Evolutionary conservation across 1,140 invertebrate species (phyloP), one percentile per base, ranked within the genome.

Genomic region (Zaprionus africanus): DNA sequence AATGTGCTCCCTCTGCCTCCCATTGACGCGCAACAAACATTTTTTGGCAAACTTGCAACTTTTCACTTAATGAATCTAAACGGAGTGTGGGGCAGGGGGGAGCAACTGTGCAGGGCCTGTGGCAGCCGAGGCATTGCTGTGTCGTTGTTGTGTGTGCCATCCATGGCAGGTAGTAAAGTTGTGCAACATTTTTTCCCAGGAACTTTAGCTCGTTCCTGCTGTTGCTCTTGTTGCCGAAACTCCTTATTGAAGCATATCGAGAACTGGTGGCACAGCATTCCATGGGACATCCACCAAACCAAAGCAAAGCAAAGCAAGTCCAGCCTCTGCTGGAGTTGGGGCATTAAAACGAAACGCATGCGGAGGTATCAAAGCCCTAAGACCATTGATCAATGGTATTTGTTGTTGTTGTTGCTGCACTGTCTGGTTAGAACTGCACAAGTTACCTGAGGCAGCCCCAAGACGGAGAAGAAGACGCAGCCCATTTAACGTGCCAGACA

Each of bases 121-220:
- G 26, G 38, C 17, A 73, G 63, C 41, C 59, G 68, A 76, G 76
- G 82, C 65, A 68, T 69, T 68, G 76, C 76, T 68, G 83, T 67
- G 76, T 60, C 46, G 74, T 62, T 49, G 49, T 63, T 34, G 31
- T 34, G 31, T 34, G 31, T 11, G 31, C 31, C 11, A 34, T 9
- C 57, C 70, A 22, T 68, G 75, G 85, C 85, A 90, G 85, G 85
- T 90, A 90, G 85, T 85, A 68, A 85, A 77, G 72, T 82, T 90
- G 85, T 90, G 85, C 86, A 90, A 90, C 86, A 90, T 90, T 90
- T 90, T 90, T 90, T 90, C 85, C 85, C 85, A 90, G 85, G 85
- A 90, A 90, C 85, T 80, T 90, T 76, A 46, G 41, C 41, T 46
- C 41, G 41, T 46, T 46, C 41, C 41, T 73, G 53, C 28, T 49